phyloP scores from a whole-genome alignment of 2,113 vertebrate species.

The Crotalus tigris region DNA sequence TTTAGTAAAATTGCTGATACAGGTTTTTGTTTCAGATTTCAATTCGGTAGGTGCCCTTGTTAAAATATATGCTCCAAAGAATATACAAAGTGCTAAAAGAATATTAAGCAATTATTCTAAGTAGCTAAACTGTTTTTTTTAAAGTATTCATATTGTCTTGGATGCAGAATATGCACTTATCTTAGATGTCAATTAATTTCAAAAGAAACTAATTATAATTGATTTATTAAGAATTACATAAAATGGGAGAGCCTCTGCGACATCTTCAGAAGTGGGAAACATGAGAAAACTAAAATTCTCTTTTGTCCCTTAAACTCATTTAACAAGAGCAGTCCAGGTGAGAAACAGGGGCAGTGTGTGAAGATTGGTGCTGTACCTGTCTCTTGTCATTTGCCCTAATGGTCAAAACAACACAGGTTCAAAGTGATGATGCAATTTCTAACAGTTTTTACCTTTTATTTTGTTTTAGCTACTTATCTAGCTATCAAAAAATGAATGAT shows the following conservation, averaged over 20 bases:
- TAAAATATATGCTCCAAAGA: background rate
- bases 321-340: background rate
- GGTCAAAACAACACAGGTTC: background rate
- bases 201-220: background rate
- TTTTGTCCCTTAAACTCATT: background rate
- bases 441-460: background rate
- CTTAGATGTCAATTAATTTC: background rate
- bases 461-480: background rate
- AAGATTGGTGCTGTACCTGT: background rate
- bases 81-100: background rate
- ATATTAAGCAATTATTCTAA: background rate
- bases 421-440: background rate
- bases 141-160: background rate
- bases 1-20: background rate
- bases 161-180: background rate
- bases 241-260: background rate
- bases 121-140: background rate
- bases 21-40: background rate
- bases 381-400: background rate
- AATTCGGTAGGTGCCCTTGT: background rate
- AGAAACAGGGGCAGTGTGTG: background rate
- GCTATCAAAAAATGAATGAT: background rate
- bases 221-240: background rate
- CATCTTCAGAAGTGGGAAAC: background rate
- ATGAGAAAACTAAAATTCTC: background rate